Conservation (phyloP, 2,888 invertebrate species). For the Athripsodes cinereus region DNA sequence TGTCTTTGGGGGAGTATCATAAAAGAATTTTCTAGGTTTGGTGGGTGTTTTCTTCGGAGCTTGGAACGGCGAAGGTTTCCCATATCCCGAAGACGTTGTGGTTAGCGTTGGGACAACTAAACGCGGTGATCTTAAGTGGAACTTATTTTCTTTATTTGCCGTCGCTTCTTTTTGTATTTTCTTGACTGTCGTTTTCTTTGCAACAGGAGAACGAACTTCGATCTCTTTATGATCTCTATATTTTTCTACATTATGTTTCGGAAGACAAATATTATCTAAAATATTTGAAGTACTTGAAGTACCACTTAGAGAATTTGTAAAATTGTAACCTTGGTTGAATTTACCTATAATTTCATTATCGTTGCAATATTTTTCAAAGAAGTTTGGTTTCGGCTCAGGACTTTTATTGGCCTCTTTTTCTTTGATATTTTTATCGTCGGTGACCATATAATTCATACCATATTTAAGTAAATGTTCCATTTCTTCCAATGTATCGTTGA, state of each 20-base stretch:
- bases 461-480: constrained; percentile 39
- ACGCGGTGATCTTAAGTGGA: constrained; percentile 7
- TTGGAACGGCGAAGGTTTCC: not conserved
- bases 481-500: constrained; percentile 42
- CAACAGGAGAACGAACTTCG: not conserved
- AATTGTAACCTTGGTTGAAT: not conserved
- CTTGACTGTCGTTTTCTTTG: constrained; percentile 19
- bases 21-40: constrained; percentile 9
- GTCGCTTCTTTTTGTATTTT: constrained; percentile 6
- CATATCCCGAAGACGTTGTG: not conserved
- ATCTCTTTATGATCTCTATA: not conserved
- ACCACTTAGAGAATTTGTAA: not conserved
- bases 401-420: constrained; percentile 1
- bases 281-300: not conserved
- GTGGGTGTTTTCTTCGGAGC: constrained; percentile 4
- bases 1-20: constrained; percentile 7
- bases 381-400: not conserved
- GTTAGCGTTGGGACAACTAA: not conserved
- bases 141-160: constrained; percentile 14
- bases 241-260: not conserved
- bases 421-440: not conserved
- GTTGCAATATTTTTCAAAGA: not conserved
- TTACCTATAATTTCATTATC: not conserved
- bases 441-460: constrained; percentile 32
- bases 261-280: not conserved